Base-by-base conservation (phyloP, 1,140 invertebrate species). In the Conus betulinus region DNA sequence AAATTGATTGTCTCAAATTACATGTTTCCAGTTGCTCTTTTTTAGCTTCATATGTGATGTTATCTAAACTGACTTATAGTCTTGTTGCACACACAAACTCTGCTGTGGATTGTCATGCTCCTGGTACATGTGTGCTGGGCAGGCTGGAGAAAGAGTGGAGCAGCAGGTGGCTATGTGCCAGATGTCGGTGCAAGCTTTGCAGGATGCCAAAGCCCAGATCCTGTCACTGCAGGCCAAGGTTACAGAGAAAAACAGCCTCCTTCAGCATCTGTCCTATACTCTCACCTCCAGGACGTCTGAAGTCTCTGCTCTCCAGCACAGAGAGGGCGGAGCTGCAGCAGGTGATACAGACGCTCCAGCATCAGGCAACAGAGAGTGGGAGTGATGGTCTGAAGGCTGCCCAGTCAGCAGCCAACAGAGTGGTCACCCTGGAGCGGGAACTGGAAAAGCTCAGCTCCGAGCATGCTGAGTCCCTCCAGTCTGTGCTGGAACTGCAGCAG, bases 141-240 rank as follows among this genome's bases (percentile, higher is more conserved):
- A 94, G 94, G 92, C 93, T 87, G 91, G 92, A 6, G 87, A 91
- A 52, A 84, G 91, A 8, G 83, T 94, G 74, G 85, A 91, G 27
- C 88, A 88, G 55, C 94, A 94, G 86, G 87, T 83, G 23, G 76
- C 87, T 8, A 90, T 91, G 82, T 91, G 93, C 67, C 79, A 82
- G 17, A 57, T 89, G 20, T 92, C 91, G 13, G 89, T 91, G 15
- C 90, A 91, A 25, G 91, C 93, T 15, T 82, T 94, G 15, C 88
- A 89, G n/a, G 88, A 92, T 17, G 93, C 93, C 1, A 93, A 91
- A 85, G 85, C 81, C 39, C 91, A 94, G 81, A 93, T 94, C 15
- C 27, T 91, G 27, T 71, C 81, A 11, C 91, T 94, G 17, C 91
- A 93, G 86, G 81, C 88, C 63, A 87, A 87, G 55, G 89, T 94